Evolutionary conservation across 2,113 vertebrate species (phyloP).

Genomic region (Bos indicus): DNA sequence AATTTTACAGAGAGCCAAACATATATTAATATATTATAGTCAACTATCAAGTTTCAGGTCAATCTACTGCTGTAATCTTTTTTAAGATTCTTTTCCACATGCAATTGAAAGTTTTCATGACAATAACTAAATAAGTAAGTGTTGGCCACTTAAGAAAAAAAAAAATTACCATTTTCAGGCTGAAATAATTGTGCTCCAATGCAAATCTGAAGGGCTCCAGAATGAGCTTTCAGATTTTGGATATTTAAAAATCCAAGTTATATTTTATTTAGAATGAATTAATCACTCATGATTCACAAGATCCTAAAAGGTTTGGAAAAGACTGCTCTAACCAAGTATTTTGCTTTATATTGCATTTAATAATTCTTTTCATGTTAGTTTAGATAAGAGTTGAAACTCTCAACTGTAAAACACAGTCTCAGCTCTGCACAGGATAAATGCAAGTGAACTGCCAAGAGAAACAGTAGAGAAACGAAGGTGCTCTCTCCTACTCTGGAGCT

Average conservation of each 20-base stretch:
- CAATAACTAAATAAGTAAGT: background rate
- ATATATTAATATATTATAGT: background rate
- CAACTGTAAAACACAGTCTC: background rate
- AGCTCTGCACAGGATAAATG: background rate
- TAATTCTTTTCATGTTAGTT: background rate
- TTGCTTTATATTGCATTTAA: background rate
- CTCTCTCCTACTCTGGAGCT: background rate
- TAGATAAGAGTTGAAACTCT: background rate
- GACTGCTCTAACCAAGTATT: background rate
- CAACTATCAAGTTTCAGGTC: background rate
- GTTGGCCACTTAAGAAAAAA: background rate
- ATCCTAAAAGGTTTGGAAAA: background rate
- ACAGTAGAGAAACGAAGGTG: background rate
- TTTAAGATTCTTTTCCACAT: background rate
- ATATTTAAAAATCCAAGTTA: constrained; percentile 2
- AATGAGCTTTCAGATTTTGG: background rate
- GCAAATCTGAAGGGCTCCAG: background rate
- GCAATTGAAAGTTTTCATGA: background rate
- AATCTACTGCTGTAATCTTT: background rate
- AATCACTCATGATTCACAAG: background rate
- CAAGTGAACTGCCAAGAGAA: background rate
- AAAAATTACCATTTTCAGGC: background rate
- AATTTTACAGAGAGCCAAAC: background rate
- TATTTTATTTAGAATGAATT: background rate
- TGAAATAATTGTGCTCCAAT: background rate